Evolutionary conservation across 2,113 vertebrate species (phyloP).

Genomic region (Strix aluco): DNA sequence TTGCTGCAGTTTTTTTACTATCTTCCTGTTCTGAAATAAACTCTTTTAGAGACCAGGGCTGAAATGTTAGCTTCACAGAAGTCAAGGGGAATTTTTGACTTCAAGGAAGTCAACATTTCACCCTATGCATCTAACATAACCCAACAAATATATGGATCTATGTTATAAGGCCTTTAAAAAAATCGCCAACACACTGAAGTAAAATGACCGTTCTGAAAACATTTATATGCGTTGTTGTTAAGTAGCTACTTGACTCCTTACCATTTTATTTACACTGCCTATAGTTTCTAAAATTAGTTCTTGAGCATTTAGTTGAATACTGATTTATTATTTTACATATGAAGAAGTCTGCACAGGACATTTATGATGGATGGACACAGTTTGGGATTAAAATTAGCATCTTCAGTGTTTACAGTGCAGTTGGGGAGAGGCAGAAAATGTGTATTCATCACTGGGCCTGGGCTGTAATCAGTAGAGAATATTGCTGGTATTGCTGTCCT

Average conservation of each 20-base stretch:
- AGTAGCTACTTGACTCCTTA: background rate
- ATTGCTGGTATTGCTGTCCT: background rate
- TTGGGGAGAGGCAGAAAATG: background rate
- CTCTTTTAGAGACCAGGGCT: background rate
- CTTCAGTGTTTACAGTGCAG: background rate
- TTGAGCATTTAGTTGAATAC: slow-evolving; percentile 13
- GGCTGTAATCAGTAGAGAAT: background rate
- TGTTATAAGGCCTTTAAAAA: background rate
- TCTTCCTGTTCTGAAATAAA: background rate
- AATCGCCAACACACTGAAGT: background rate
- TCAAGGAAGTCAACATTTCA: background rate
- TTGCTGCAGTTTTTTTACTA: background rate
- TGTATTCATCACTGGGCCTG: background rate
- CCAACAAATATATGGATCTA: background rate
- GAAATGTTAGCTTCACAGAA: background rate
- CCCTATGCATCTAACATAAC: background rate
- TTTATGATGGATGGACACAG: background rate
- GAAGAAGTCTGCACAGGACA: background rate
- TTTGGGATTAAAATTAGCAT: background rate
- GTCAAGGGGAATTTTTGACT: background rate
- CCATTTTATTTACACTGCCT: background rate
- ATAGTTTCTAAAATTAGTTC: background rate
- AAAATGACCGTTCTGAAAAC: background rate
- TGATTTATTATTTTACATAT: slow-evolving; percentile 3
- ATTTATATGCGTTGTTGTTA: background rate